Evolutionary conservation across 2,888 invertebrate genomes (phyloP), one percentile per base, ranked within the genome.

Genomic region (Sclerodermus sp.): DNA sequence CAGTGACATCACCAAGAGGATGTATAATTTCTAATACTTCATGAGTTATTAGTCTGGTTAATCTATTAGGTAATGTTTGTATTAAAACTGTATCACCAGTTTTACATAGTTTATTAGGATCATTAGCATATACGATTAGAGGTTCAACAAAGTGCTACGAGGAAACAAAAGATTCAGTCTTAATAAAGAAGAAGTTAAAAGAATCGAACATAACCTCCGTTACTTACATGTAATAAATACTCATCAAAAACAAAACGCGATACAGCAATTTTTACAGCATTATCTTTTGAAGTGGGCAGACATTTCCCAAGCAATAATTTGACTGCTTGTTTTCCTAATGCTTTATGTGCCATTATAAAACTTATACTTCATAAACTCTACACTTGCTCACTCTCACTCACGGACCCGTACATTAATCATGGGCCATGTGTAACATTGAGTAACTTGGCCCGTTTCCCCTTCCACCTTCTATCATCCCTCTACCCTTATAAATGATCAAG

Each of bases 81-180:
- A 93, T 87, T 12, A 94, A 80, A 3, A 92, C 92, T 40, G 91
- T 82, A 70, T 94, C 94, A 1, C 93, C 93, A 9, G 87, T 84
- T 79, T 91, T 91, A 71, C 91, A 91, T 41, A 82, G 68, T 64
- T 88, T 87, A 1, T 87, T 73, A 0, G 91, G 91, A 80, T 94
- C 93, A 70, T 89, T 82, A 34, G 91, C 93, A 68, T 87, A 91
- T 52, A 86, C 80, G 62, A 84, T 87, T 58, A 87, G 85, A 58
- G 86, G 84, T 75, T 88, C 87, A 58, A 83, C 82, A 69, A 93
- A 93, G 73, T 91, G 91, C 93, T 93, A 76, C 42, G 83, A 83
- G 44, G 48, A 44, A 62, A 40, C 14, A 34, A 43, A 23, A 45
- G 42, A 54, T 50, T 60, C 67, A 71, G 69, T 69, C 66, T 64